These are phyloP conservation scores for Malurus melanocephalus DNA, from an alignment of 2,113 vertebrate genomes.

Conservation along the genomic window DNA sequence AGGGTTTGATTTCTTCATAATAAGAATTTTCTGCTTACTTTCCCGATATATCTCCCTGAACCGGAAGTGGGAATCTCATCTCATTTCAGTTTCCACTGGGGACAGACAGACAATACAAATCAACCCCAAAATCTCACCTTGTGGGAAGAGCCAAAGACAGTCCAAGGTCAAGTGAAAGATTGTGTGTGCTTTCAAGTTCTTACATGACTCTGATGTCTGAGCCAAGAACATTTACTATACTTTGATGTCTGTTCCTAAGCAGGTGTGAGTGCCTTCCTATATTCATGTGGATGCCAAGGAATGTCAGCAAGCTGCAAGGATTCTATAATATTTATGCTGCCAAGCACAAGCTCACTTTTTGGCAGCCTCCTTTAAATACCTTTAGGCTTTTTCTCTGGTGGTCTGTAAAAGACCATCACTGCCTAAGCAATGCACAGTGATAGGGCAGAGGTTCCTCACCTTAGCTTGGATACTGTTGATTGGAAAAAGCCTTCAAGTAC, in stretches of 20 bases:
- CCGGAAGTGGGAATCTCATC: background rate
- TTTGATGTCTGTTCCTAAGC: constrained; percentile 47
- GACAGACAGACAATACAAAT: constrained; percentile 8
- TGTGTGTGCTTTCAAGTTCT: constrained; percentile 11
- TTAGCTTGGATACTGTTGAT: background rate
- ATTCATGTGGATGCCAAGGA: background rate
- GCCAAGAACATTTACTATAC: constrained; percentile 43
- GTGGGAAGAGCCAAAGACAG: background rate
- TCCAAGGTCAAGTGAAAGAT: constrained; percentile 40
- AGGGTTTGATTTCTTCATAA: background rate
- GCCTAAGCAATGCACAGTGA: background rate
- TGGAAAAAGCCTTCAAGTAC: background rate
- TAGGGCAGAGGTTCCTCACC: background rate
- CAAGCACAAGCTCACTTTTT: background rate
- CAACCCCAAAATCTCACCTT: background rate
- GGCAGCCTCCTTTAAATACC: background rate
- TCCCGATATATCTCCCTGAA: background rate
- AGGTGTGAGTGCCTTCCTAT: constrained; percentile 42
- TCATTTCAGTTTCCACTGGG: background rate
- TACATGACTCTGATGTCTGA: constrained; percentile 23
- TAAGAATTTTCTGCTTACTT: background rate
- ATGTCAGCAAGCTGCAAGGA: constrained; percentile 17
- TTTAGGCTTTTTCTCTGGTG: background rate
- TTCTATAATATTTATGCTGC: background rate
- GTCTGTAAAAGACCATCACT: background rate